Base-by-base conservation (phyloP, 2,797 vertebrate genomes). In the Halcyon leucocephala region DNA sequence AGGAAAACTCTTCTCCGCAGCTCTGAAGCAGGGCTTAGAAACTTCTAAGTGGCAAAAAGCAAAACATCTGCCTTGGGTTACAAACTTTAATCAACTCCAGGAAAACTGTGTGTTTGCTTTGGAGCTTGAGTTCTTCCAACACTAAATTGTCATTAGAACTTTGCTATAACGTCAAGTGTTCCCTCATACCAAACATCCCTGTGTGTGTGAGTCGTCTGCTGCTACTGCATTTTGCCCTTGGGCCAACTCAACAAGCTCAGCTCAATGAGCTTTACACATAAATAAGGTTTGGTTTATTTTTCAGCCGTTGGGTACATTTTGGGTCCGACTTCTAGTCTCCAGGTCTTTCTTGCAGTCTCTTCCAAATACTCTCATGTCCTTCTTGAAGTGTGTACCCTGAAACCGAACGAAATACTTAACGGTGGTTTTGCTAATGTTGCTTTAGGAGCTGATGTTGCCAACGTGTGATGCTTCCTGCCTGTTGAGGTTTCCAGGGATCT, bases 401-500 rank as follows among this genome's bases (percentile, higher is more conserved):
- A 42, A 57, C 21, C 1, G 2, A 25, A 18, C 3, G 8, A 16
- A 26, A 12, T 17, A 20, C 60, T 83, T 64, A 46, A 21, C 12
- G 35, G 20, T 5, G n/a, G 7, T 42, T 85, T 62, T 76, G 41
- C 29, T 72, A 2, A 14, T 20, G 19, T 31, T 87, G 28, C 31
- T 89, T 48, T 54, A 28, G 54, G 37, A 79, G 42, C 10, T 19
- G 33, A 1, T 6, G 18, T 31, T 20, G 44, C 12, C 42, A 16
- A 7, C 3, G 4, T 6, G 42, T 12, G 48, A 25, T 37, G 14
- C 31, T 33, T 89, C 31, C 41, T 6, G 1, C 11, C 48, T 49
- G 20, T 18, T 48, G 57, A 6, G 7, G 6, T 78, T 83, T 77
- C 51, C 0, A 0, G 72, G 29, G 20, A 65, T 14, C 12, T 66